These are phyloP conservation scores for Enteromius treurensis DNA, from an alignment of 2,797 vertebrate genomes.

Conservation along the genomic window DNA sequence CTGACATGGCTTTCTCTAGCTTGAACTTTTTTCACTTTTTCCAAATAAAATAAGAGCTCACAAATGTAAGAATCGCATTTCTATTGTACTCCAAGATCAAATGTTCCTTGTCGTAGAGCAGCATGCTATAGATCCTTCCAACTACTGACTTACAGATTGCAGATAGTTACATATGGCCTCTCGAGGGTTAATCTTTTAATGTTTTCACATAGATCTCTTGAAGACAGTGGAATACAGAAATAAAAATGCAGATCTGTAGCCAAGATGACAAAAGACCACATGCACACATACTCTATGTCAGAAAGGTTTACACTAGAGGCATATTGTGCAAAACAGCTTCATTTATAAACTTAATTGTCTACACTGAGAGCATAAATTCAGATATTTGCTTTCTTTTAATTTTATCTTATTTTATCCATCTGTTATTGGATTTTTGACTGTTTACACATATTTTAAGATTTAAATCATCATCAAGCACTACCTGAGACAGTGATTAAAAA, in stretches of 20 bases:
- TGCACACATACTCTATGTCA: not conserved
- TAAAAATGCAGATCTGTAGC: not conserved
- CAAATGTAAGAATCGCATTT: not conserved
- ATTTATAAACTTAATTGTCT: not conserved
- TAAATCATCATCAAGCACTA: not conserved
- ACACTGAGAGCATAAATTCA: not conserved
- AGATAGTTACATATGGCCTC: not conserved
- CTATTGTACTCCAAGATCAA: not conserved
- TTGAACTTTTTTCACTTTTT: constrained; percentile 48
- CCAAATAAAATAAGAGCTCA: constrained; percentile 58
- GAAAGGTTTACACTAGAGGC: not conserved
- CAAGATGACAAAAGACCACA: not conserved
- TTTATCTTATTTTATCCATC: not conserved
- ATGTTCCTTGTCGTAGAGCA: not conserved
- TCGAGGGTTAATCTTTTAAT: not conserved
- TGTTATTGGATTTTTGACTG: not conserved
- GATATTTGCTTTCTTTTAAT: not conserved
- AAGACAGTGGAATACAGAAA: not conserved
- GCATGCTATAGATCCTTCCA: not conserved
- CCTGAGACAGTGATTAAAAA: not conserved
- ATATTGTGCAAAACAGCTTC: not conserved
- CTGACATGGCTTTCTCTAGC: constrained; percentile 63
- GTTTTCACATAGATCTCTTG: not conserved
- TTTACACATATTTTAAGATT: not conserved
- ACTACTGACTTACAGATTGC: not conserved